Evolutionary conservation across 2,113 vertebrate genomes (phyloP), one percentile per base, ranked within the genome.

Genomic region (Phrynosoma platyrhinos): DNA sequence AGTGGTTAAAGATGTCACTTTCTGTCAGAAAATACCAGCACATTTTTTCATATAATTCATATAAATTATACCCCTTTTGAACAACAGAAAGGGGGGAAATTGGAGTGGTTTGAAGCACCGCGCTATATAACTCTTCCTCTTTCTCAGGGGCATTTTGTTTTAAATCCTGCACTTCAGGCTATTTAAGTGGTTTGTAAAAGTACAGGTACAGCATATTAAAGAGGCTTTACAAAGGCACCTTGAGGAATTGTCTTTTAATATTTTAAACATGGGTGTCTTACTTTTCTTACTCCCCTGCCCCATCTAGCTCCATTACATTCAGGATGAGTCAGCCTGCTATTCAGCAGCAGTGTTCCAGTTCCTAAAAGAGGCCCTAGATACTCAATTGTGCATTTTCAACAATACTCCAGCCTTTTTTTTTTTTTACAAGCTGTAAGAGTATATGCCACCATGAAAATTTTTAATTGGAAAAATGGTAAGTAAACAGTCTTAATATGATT

Each of bases 141-240:
- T 82, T 87, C 83, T 89, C 83, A 81, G 88, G 81, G 58, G 25
- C 82, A 69, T 91, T 88, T 82, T 30, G 14, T 88, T 83, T 88
- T 90, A 85, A 88, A 76, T 88, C 58, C 36, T 83, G 81, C 89
- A 79, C 52, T 91, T 89, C 76, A 75, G 1, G 1, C 71, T 42
- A 52, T 82, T 90, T 92, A 88, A 89, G 66, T 84, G 85, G 66
- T 88, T 89, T 93, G 81, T 90, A 87, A 76, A 68, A 86, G 85
- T 84, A 86, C 75, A 87, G 81, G 83, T 74, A 6, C 64, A 90
- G 85, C 85, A 84, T 92, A 83, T 30, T 91, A 85, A 91, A 78
- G 79, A 92, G 86, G 9, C 84, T 90, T 92, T 88, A 84, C 91
- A 94, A 94, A 89, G 90, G 84, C 86, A 91, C 90, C 83, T 92